Evolutionary conservation across 2,888 invertebrate genomes (phyloP).

Genomic region (Bellardia pandia): DNA sequence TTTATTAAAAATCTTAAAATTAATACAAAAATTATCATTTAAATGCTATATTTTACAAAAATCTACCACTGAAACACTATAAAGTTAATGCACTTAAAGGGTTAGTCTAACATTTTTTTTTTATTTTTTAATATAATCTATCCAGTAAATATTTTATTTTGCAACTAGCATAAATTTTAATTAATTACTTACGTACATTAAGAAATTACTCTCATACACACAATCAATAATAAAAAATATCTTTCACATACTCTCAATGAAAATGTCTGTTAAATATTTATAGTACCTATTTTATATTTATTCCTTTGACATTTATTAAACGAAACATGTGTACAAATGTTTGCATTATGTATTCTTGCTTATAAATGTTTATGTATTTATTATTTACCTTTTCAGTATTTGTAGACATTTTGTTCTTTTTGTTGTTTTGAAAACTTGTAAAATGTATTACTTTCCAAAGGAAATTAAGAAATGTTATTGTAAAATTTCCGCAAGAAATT

Average conservation of each 20-base stretch:
- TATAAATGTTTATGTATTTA: background rate
- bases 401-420: constrained; percentile 60
- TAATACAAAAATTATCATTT: too few relatives aligned
- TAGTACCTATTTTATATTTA: background rate
- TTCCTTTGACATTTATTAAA: background rate
- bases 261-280: background rate
- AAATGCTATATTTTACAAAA: too few relatives aligned
- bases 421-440: background rate
- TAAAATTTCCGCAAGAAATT: constrained; percentile 28
- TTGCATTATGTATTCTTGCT: background rate
- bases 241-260: background rate
- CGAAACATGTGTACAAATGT: constrained; percentile 1
- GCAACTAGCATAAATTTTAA: background rate
- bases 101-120: background rate
- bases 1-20: too few relatives aligned
- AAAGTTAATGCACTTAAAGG: background rate
- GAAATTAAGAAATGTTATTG: constrained; percentile 18
- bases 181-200: background rate
- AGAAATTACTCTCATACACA: background rate
- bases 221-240: background rate
- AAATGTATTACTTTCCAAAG: background rate
- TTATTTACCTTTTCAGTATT: constrained; percentile 68
- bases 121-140: background rate
- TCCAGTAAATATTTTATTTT: background rate
- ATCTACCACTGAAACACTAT: too few relatives aligned